These are phyloP conservation scores for Dipodomys spectabilis DNA, from an alignment of 2,113 vertebrate species.

Conservation along the genomic window DNA sequence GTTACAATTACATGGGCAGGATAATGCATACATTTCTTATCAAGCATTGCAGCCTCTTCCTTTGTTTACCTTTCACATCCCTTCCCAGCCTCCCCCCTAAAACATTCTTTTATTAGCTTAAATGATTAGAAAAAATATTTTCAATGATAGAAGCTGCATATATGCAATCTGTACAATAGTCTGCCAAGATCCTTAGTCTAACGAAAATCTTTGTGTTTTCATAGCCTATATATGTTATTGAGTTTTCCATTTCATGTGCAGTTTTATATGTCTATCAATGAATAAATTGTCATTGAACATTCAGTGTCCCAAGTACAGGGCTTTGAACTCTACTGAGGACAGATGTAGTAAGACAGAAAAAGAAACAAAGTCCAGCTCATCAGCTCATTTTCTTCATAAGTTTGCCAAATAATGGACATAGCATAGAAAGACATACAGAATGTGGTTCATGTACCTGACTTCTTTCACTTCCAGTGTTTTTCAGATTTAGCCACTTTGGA, in stretches of 20 bases:
- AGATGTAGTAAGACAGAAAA: neutral
- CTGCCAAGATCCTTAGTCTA: neutral
- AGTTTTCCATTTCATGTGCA: slow-evolving; percentile 2
- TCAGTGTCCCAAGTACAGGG: neutral
- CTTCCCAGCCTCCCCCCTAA: too few relatives aligned
- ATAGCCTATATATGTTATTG: neutral
- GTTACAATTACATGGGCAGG: too few relatives aligned
- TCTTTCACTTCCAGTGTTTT: slow-evolving; percentile 20
- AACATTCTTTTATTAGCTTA: neutral
- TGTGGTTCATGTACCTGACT: neutral
- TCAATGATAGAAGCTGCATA: neutral
- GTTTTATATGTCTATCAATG: neutral
- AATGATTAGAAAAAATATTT: slow-evolving; percentile 14
- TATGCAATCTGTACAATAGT: neutral
- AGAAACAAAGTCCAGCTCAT: slow-evolving; percentile 12
- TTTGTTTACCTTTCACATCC: too few relatives aligned
- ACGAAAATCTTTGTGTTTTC: slow-evolving; percentile 12
- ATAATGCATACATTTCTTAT: too few relatives aligned
- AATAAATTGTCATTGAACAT: slow-evolving; percentile 22
- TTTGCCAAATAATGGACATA: neutral
- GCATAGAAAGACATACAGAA: neutral
- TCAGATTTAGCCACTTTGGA: neutral
- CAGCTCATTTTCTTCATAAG: neutral
- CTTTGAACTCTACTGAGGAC: neutral
- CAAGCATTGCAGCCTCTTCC: too few relatives aligned